Conservation (phyloP, 2,113 vertebrate species). For the Sinocyclocheilus anshuiensis region DNA sequence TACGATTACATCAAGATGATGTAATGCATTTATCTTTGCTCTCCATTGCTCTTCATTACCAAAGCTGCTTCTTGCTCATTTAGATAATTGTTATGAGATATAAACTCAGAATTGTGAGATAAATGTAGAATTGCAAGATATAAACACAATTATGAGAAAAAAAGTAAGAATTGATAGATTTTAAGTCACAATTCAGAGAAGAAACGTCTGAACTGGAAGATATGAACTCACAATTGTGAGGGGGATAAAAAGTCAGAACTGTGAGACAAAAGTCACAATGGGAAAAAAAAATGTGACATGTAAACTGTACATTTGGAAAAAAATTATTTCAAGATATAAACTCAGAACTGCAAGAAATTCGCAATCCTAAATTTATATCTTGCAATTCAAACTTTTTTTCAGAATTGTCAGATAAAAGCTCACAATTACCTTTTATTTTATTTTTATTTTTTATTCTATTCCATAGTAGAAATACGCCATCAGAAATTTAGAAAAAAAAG, state of each 20-base stretch:
- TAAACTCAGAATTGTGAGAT: too few relatives aligned
- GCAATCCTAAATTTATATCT: too few relatives aligned
- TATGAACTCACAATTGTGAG: not conserved
- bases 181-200: not conserved
- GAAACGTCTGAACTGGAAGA: not conserved
- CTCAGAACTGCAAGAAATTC: too few relatives aligned
- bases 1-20: conserved; percentile 55
- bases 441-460: too few relatives aligned
- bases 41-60: conserved; percentile 17
- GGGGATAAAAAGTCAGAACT: not conserved
- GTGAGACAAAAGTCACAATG: too few relatives aligned
- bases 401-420: too few relatives aligned
- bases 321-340: too few relatives aligned
- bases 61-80: conserved; percentile 24
- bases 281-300: too few relatives aligned
- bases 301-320: too few relatives aligned
- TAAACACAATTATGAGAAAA: not conserved
- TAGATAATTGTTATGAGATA: not conserved
- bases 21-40: conserved; percentile 29
- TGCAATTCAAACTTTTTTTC: too few relatives aligned
- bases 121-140: not conserved
- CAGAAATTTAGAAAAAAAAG: not conserved
- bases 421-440: too few relatives aligned
- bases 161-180: too few relatives aligned
- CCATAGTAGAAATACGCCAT: not conserved